phyloP scores from a whole-genome alignment of 2,888 invertebrate genomes.

The Melanophora roralis region DNA sequence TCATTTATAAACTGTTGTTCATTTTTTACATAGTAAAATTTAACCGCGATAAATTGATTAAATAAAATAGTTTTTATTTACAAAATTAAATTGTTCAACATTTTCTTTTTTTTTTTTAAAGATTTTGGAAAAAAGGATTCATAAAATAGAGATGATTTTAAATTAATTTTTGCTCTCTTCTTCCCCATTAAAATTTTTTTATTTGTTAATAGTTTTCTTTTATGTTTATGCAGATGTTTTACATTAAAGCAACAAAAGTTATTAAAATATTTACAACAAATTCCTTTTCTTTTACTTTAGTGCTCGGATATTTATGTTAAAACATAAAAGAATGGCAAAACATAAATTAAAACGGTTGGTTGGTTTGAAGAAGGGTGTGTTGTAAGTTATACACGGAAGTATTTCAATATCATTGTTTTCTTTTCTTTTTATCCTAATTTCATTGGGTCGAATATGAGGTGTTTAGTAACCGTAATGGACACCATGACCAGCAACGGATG shows the following conservation, averaged over 20 bases:
- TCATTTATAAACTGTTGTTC: slow-evolving; percentile 40
- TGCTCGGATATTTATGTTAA: neutral
- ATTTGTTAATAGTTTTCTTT: neutral
- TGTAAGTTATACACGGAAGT: slow-evolving; percentile 14
- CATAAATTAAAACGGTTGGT: slow-evolving; percentile 32
- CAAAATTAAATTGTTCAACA: slow-evolving; percentile 5
- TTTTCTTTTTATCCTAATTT: slow-evolving; percentile 1
- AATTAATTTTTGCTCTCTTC: slow-evolving; percentile 50
- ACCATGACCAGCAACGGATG: slow-evolving; percentile 77
- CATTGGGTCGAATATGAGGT: neutral
- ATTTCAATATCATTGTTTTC: slow-evolving; percentile 25
- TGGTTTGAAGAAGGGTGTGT: neutral
- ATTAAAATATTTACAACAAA: slow-evolving; percentile 47
- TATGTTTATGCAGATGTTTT: neutral
- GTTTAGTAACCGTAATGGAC: slow-evolving; percentile 76
- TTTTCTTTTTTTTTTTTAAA: neutral
- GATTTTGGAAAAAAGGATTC: slow-evolving; percentile 45
- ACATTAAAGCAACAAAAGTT: slow-evolving; percentile 49
- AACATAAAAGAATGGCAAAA: slow-evolving; percentile 9
- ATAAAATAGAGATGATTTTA: slow-evolving; percentile 36
- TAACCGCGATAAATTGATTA: slow-evolving; percentile 65
- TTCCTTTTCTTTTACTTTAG: slow-evolving; percentile 28
- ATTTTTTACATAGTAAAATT: slow-evolving; percentile 63
- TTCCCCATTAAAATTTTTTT: neutral
- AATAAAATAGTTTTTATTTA: slow-evolving; percentile 33